phyloP scores from a whole-genome alignment of 2,113 vertebrate genomes.

The Sisor rabdophorus region DNA sequence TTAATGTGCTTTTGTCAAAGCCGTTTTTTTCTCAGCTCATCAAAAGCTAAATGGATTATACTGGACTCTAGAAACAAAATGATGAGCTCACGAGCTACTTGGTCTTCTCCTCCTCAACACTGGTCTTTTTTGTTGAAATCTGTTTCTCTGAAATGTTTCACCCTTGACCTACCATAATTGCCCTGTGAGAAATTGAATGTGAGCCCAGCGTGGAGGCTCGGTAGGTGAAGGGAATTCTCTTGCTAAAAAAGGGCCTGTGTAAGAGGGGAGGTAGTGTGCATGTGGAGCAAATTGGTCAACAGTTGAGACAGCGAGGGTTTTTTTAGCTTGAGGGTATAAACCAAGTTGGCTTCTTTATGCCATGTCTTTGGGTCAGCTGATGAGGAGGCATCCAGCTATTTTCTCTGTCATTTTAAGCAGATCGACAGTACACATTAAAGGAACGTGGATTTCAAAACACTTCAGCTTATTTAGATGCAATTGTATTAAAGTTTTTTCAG shows the following conservation, averaged over 20 bases:
- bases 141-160: conserved; percentile 24
- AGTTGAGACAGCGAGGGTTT: conserved; percentile 19
- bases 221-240: conserved; percentile 20
- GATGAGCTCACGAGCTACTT: neutral
- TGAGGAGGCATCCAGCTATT: conserved; percentile 1
- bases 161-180: conserved; percentile 43
- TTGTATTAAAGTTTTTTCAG: conserved; percentile 7
- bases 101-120: neutral
- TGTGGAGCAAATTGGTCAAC: conserved; percentile 33
- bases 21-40: conserved; percentile 32
- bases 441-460: neutral
- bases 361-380: conserved; percentile 24
- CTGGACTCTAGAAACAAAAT: conserved; percentile 17
- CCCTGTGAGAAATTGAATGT: conserved; percentile 37
- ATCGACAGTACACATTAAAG: neutral
- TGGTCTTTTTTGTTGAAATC: conserved; percentile 4
- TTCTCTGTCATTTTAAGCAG: neutral
- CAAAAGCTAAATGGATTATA: conserved; percentile 38
- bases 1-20: conserved; percentile 32
- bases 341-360: conserved; percentile 19
- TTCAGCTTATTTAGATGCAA: neutral
- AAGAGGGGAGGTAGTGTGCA: conserved; percentile 10
- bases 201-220: conserved; percentile 31
- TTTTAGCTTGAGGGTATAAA: conserved; percentile 30
- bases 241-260: conserved; percentile 19